Conservation (phyloP, 2,113 vertebrate genomes). For the Tachuris rubrigastra region DNA sequence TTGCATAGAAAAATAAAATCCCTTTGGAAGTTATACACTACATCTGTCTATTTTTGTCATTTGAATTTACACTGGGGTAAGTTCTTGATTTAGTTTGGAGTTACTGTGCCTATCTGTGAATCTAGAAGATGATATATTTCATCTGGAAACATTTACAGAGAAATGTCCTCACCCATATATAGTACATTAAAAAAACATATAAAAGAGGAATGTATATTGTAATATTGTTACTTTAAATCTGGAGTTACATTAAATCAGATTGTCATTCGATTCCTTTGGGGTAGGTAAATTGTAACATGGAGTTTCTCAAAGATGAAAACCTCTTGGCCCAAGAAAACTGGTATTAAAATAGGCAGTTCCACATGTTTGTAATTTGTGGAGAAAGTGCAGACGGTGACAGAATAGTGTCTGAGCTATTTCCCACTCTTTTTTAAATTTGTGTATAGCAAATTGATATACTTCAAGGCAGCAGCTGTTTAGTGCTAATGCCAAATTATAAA, state of each 20-base stretch:
- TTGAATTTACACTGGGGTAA: neutral
- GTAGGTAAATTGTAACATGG: conserved; percentile 55
- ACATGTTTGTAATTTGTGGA: conserved; percentile 72
- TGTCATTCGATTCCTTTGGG: conserved; percentile 50
- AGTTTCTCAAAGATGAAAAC: conserved; percentile 70
- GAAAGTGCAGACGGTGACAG: conserved; percentile 64
- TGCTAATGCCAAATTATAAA: conserved; percentile 66
- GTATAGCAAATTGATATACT: conserved; percentile 69
- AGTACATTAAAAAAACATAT: conserved; percentile 51
- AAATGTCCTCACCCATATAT: conserved; percentile 41
- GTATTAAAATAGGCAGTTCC: conserved; percentile 55
- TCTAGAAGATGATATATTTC: conserved; percentile 61
- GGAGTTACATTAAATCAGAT: conserved; percentile 53
- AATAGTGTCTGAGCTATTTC: conserved; percentile 60
- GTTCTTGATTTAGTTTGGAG: conserved; percentile 47
- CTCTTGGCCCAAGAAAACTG: conserved; percentile 53
- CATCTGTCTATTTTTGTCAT: conserved; percentile 31
- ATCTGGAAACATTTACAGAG: conserved; percentile 62
- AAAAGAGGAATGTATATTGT: conserved; percentile 35
- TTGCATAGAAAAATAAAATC: conserved; percentile 31
- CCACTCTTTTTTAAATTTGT: conserved; percentile 36
- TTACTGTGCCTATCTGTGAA: conserved; percentile 52
- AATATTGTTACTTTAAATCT: conserved; percentile 52
- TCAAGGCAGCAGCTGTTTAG: conserved; percentile 71
- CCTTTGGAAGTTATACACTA: neutral